Percentiles rank a stretch among this genome's conserved stretches.
Evolutionary conservation across 2,888 invertebrate genomes (phyloP).

Genomic region (Patella depressa): DNA sequence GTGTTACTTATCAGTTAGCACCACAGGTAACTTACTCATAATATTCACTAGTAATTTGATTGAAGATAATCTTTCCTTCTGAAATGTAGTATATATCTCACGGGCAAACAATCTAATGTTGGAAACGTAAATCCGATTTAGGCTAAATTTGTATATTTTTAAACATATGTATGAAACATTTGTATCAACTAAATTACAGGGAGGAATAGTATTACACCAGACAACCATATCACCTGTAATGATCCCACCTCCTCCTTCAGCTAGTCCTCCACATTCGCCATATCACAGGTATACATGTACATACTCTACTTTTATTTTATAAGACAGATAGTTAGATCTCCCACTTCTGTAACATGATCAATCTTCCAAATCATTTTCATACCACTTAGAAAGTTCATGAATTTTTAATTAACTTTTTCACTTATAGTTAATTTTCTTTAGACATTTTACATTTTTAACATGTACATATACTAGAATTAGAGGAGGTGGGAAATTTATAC

Average conservation of each 20-base stretch:
- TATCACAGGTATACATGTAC: not conserved
- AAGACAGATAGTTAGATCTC: too few relatives aligned
- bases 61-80: too few relatives aligned
- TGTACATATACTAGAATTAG: too few relatives aligned
- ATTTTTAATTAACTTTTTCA: too few relatives aligned
- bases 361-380: too few relatives aligned
- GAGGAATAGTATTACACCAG: constrained; percentile 39
- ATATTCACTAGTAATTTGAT: not conserved
- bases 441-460: too few relatives aligned
- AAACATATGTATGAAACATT: not conserved
- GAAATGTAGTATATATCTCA: not conserved
- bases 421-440: too few relatives aligned
- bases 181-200: constrained; percentile 28
- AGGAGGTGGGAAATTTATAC: too few relatives aligned
- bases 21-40: constrained; percentile 50
- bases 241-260: constrained; percentile 40
- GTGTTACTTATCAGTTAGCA: constrained; percentile 54
- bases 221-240: constrained; percentile 33
- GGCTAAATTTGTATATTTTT: not conserved
- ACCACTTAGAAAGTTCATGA: too few relatives aligned
- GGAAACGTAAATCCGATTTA: not conserved
- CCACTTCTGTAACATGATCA: too few relatives aligned
- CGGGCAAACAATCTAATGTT: not conserved
- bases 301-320: too few relatives aligned
- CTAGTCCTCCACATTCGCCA: constrained; percentile 36